Evolutionary conservation across 1,140 invertebrate genomes (phyloP).

Genomic region (Homalodisca vitripennis): DNA sequence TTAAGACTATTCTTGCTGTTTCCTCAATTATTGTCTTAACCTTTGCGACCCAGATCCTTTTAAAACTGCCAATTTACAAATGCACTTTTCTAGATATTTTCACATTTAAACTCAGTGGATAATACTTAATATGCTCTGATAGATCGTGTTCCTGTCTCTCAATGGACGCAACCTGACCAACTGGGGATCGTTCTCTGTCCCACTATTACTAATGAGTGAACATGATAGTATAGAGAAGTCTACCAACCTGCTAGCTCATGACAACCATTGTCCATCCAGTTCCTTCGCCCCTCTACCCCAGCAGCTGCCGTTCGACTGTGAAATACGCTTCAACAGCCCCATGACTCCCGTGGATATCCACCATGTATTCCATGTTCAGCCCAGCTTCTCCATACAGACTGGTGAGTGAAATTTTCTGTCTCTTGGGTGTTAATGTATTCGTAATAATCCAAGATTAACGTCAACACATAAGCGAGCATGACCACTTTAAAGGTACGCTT

Average conservation of each 20-base stretch:
- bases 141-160: constrained; percentile 31
- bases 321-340: constrained; percentile 47
- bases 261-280: constrained; percentile 40
- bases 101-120: too few relatives aligned
- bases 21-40: too few relatives aligned
- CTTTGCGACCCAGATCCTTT: too few relatives aligned
- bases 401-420: constrained; percentile 44
- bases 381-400: constrained; percentile 51
- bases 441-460: too few relatives aligned
- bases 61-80: too few relatives aligned
- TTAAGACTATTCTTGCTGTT: too few relatives aligned
- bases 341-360: constrained; percentile 45
- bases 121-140: not conserved
- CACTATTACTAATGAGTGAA: constrained; percentile 23
- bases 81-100: too few relatives aligned
- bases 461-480: too few relatives aligned
- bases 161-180: constrained; percentile 27
- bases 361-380: constrained; percentile 50
- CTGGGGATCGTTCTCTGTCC: constrained; percentile 27
- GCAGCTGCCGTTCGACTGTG: constrained; percentile 50
- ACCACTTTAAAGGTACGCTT: too few relatives aligned
- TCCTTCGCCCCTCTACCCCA: constrained; percentile 44
- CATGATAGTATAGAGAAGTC: constrained; percentile 13
- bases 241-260: constrained; percentile 26
- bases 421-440: too few relatives aligned